These are phyloP conservation scores for Eulimnadia texana DNA, from an alignment of 1,140 invertebrate genomes.

Conservation along the genomic window DNA sequence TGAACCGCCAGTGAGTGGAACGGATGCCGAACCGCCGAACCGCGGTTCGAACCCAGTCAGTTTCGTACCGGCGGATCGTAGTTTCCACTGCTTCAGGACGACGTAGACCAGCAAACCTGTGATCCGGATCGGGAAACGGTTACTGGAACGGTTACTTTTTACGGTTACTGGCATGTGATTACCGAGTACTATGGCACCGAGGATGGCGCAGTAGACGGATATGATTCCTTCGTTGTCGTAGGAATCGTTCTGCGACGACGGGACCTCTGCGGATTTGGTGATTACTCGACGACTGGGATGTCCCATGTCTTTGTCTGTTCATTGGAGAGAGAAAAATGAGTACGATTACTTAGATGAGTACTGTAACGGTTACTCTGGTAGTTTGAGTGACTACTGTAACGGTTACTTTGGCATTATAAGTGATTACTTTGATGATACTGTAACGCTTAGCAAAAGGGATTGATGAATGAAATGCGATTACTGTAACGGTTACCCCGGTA, in stretches of 20 bases:
- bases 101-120: conserved; percentile 25
- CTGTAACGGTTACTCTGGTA: too few relatives aligned
- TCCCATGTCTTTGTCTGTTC: conserved; percentile 18
- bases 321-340: neutral
- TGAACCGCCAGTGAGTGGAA: neutral
- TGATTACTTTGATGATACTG: too few relatives aligned
- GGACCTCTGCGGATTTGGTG: conserved; percentile 19
- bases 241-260: neutral
- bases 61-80: conserved; percentile 3
- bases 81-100: conserved; percentile 25
- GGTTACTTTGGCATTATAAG: too few relatives aligned
- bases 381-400: too few relatives aligned
- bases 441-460: too few relatives aligned
- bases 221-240: conserved; percentile 20
- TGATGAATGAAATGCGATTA: too few relatives aligned
- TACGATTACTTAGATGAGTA: too few relatives aligned
- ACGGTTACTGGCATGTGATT: too few relatives aligned
- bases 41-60: neutral
- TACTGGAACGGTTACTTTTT: neutral
- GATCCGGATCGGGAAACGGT: neutral
- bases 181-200: conserved; percentile 26
- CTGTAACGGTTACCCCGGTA: too few relatives aligned
- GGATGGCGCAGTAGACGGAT: conserved; percentile 27
- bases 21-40: neutral
- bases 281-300: conserved; percentile 14